These are phyloP conservation scores for Ferdinandea cuprea DNA, from an alignment of 2,888 invertebrate species.

Conservation along the genomic window DNA sequence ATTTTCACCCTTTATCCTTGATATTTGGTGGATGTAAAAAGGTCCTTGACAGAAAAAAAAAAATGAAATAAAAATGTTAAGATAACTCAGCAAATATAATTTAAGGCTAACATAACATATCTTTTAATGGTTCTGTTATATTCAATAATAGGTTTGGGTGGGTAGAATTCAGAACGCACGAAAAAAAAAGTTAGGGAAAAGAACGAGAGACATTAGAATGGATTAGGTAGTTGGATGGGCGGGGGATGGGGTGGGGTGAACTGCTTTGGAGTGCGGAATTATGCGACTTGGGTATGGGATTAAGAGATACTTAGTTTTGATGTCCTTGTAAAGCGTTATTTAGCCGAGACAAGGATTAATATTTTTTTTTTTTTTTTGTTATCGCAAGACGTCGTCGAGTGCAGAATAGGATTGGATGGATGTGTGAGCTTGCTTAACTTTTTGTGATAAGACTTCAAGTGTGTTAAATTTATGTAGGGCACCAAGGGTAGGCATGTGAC, in stretches of 20 bases:
- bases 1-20: conserved; percentile 67
- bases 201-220: conserved; percentile 34
- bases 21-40: conserved; percentile 14
- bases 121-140: conserved; percentile 66
- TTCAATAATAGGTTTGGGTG: conserved; percentile 49
- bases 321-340: conserved; percentile 54
- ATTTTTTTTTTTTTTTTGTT: too few species aligned
- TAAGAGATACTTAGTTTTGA: conserved; percentile 50
- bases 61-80: conserved; percentile 54
- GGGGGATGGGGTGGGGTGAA: too few species aligned
- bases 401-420: neutral
- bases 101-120: conserved; percentile 66
- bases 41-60: conserved; percentile 56
- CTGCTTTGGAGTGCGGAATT: conserved; percentile 53
- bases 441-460: too few species aligned
- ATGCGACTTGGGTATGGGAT: conserved; percentile 43
- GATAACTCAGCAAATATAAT: conserved; percentile 32
- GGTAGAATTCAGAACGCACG: too few species aligned
- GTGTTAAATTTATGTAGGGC: neutral
- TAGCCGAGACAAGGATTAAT: conserved; percentile 39
- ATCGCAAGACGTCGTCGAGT: too few species aligned
- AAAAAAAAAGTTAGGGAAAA: too few species aligned
- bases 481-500: neutral
- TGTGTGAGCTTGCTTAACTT: neutral
- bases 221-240: conserved; percentile 50